Evolutionary conservation across 2,888 invertebrate species (phyloP).

Genomic region (Andricus curvator): DNA sequence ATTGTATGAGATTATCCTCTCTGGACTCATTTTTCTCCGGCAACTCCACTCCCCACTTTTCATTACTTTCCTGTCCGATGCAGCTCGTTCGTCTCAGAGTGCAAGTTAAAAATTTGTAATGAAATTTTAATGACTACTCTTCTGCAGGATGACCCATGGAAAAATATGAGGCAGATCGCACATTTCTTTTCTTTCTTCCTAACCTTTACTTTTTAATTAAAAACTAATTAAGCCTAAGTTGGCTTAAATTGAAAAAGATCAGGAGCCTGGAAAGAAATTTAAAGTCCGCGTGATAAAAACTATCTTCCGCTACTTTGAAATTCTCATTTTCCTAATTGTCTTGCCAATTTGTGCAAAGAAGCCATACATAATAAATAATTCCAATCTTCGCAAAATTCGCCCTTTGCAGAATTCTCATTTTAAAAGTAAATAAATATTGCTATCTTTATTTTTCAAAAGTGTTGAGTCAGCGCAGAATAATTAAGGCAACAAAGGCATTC

Average conservation of each 20-base stretch:
- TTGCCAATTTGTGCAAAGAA: too few species aligned
- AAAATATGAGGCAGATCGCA: background rate
- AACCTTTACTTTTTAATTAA: background rate
- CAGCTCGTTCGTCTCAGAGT: background rate
- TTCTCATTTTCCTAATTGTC: background rate
- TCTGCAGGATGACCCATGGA: background rate
- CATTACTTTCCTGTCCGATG: slow-evolving; percentile 7
- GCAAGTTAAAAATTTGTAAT: slow-evolving; percentile 61
- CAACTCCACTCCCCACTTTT: slow-evolving; percentile 1
- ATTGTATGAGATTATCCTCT: background rate
- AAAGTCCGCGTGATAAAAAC: background rate
- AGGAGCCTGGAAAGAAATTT: background rate
- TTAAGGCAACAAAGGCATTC: too few species aligned
- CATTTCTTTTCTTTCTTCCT: background rate
- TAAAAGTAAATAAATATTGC: too few species aligned
- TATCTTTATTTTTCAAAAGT: too few species aligned
- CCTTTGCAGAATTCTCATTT: too few species aligned
- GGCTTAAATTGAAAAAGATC: background rate
- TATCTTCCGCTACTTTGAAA: background rate
- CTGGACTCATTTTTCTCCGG: background rate
- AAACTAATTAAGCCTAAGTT: background rate
- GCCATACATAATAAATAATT: too few species aligned
- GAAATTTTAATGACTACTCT: slow-evolving; percentile 62
- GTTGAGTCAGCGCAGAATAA: too few species aligned
- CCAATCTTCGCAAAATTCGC: too few species aligned